A percentile compares a stretch with the other conserved stretches of the same genome.
phyloP scores from a whole-genome alignment of 2,888 invertebrate species.

The Plagodis pulveraria region DNA sequence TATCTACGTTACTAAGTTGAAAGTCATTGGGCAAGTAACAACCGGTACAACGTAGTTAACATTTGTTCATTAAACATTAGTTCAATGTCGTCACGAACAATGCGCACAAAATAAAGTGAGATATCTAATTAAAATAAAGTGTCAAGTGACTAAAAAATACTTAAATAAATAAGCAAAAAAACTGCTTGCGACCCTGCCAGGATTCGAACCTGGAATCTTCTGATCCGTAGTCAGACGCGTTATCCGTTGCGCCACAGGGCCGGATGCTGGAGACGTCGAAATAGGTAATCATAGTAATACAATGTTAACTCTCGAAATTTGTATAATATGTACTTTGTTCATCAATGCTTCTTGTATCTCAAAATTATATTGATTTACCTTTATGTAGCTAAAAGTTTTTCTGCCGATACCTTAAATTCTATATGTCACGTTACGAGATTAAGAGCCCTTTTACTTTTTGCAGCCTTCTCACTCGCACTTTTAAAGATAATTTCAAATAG shows the following conservation, averaged over 20 bases:
- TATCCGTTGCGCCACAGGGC: conserved; percentile 88
- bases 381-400: too few relatives aligned
- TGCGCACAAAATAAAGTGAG: conserved; percentile 57
- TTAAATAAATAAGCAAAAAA: conserved; percentile 35
- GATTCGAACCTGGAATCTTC: conserved; percentile 88
- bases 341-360: too few relatives aligned
- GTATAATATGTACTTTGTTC: too few relatives aligned
- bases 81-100: conserved; percentile 67
- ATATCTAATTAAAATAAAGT: conserved; percentile 20
- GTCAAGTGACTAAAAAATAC: conserved; percentile 10
- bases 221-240: conserved; percentile 90
- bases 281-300: conserved; percentile 30
- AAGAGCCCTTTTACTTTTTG: too few relatives aligned
- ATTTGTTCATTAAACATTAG: conserved; percentile 69
- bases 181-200: conserved; percentile 82
- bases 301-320: background rate
- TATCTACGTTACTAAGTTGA: conserved; percentile 43
- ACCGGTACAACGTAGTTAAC: conserved; percentile 32
- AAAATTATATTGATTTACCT: too few relatives aligned
- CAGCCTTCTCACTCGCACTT: too few relatives aligned
- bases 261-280: conserved; percentile 36
- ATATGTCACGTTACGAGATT: too few relatives aligned
- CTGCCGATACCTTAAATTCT: too few relatives aligned
- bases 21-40: conserved; percentile 36
- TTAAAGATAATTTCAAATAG: too few relatives aligned